A percentile compares a stretch with the other conserved stretches of the same genome.
Evolutionary conservation across 64 coral and sea anemone genomes (phyloP).

Genomic region (Trachythela sp.): DNA sequence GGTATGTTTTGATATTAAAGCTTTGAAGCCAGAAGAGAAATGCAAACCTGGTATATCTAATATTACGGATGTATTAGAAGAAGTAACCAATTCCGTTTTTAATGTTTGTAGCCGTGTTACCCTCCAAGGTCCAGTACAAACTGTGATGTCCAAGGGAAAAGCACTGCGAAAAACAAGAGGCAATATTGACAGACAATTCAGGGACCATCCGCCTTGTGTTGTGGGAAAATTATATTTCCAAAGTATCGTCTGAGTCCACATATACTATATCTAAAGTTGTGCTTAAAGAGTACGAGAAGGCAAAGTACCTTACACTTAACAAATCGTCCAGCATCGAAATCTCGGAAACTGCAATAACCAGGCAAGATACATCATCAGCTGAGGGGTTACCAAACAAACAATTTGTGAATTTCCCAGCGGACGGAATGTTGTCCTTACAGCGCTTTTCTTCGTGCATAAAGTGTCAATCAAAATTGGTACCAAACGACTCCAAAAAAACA

Average conservation of each 20-base stretch:
- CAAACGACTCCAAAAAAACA: slow-evolving; percentile 43
- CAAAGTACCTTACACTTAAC: slow-evolving; percentile 19
- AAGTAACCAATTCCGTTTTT: neutral
- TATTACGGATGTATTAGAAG: slow-evolving; percentile 13
- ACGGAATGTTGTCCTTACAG: slow-evolving; percentile 56
- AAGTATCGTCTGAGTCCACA: slow-evolving; percentile 39
- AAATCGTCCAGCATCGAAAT: slow-evolving; percentile 15
- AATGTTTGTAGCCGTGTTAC: neutral
- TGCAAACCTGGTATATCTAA: neutral
- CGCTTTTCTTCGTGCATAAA: slow-evolving; percentile 50
- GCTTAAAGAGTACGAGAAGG: slow-evolving; percentile 34
- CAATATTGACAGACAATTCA: slow-evolving; percentile 51
- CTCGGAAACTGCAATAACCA: slow-evolving; percentile 39
- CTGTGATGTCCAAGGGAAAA: slow-evolving; percentile 41
- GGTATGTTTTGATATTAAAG: neutral
- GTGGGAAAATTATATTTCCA: slow-evolving; percentile 56
- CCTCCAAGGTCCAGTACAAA: slow-evolving; percentile 44
- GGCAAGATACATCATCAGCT: slow-evolving; percentile 41
- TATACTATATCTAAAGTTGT: slow-evolving; percentile 56
- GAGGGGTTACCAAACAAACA: neutral
- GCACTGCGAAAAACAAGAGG: slow-evolving; percentile 39
- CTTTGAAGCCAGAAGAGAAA: neutral
- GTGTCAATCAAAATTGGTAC: slow-evolving; percentile 55
- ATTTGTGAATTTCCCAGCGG: slow-evolving; percentile 53
- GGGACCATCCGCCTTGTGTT: slow-evolving; percentile 34